Conservation (phyloP, 1,140 invertebrate species). For the Sogatella furcifera region DNA sequence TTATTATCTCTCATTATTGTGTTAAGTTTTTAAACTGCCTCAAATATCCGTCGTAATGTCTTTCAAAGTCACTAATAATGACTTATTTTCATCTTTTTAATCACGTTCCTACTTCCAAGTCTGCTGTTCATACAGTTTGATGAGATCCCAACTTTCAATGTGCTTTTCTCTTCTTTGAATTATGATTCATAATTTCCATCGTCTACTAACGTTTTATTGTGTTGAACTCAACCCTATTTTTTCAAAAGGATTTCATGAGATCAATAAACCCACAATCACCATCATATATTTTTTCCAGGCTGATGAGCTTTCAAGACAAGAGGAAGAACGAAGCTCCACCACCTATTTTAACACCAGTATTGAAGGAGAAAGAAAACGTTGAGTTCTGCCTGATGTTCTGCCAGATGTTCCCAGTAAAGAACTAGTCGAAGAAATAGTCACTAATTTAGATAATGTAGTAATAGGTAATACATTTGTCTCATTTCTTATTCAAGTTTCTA, state of each 20-base stretch:
- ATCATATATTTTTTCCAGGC: conserved; percentile 6
- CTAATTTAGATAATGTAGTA: conserved; percentile 20
- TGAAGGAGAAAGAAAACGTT: conserved; percentile 31
- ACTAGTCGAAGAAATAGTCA: conserved; percentile 20
- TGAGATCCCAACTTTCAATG: too few relatives aligned
- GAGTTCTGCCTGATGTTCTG: conserved; percentile 29
- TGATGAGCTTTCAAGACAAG: conserved; percentile 15
- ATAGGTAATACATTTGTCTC: conserved; percentile 5
- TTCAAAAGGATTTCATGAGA: too few relatives aligned
- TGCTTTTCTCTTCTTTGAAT: too few relatives aligned
- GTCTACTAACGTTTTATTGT: too few relatives aligned
- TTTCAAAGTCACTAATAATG: too few relatives aligned
- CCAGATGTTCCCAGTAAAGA: conserved; percentile 34
- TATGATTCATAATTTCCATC: too few relatives aligned
- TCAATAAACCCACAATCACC: too few relatives aligned
- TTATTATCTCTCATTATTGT: too few relatives aligned
- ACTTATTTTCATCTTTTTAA: not conserved
- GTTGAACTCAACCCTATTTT: too few relatives aligned
- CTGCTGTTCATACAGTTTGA: too few relatives aligned
- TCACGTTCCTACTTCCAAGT: too few relatives aligned
- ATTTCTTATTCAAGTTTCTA: too few relatives aligned
- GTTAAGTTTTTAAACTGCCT: not conserved
- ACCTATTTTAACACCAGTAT: not conserved
- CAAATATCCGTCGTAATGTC: not conserved
- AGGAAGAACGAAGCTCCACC: conserved; percentile 9